A percentile compares a stretch with the other conserved stretches of the same genome.
phyloP scores from a whole-genome alignment of 2,113 vertebrate species.

The Promerops cafer region DNA sequence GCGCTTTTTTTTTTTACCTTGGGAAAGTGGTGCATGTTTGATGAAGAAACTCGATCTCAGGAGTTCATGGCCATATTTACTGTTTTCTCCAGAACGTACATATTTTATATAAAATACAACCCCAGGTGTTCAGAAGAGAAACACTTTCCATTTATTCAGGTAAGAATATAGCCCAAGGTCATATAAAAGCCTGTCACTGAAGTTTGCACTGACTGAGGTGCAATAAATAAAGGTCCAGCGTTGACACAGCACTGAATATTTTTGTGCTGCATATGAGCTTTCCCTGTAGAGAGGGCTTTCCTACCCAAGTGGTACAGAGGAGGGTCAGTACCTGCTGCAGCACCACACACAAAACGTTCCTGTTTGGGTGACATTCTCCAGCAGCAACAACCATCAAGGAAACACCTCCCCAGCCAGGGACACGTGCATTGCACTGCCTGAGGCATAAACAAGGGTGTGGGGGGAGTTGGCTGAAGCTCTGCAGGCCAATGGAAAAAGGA shows the following conservation, averaged over 20 bases:
- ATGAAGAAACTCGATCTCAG: constrained; percentile 41
- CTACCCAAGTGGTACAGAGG: fast-evolving
- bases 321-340: neutral
- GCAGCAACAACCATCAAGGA: neutral
- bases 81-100: constrained; percentile 41
- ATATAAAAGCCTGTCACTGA: constrained; percentile 9
- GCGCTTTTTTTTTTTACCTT: neutral
- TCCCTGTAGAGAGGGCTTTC: neutral
- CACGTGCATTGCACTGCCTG: neutral
- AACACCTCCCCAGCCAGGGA: neutral
- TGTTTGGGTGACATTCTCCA: neutral
- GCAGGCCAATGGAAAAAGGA: neutral
- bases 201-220: neutral
- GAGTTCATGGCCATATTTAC: constrained; percentile 64
- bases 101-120: constrained; percentile 50
- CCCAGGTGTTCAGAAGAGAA: constrained; percentile 44
- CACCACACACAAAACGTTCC: neutral
- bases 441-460: neutral
- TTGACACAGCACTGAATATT: neutral
- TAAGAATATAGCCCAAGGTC: constrained; percentile 55
- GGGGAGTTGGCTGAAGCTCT: neutral
- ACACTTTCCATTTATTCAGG: constrained; percentile 42
- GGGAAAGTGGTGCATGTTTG: constrained; percentile 32
- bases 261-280: neutral
- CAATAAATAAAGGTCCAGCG: neutral